These are phyloP conservation scores for Cephalopachus bancanus DNA, from an alignment of 2,797 vertebrate species.

Conservation along the genomic window DNA sequence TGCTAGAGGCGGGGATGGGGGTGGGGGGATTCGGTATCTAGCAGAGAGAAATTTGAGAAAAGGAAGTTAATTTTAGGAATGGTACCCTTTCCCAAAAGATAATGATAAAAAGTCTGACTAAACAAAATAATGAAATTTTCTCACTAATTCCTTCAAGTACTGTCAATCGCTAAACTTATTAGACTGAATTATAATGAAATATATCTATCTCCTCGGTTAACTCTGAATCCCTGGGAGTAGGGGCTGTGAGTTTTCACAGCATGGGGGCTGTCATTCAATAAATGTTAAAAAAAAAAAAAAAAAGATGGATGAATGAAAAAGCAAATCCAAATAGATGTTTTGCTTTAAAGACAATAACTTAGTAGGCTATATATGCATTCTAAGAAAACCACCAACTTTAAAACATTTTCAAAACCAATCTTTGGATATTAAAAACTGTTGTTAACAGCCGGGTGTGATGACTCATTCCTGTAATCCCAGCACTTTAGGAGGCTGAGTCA, in stretches of 20 bases:
- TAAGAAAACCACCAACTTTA: neutral
- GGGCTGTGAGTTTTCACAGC: neutral
- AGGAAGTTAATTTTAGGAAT: slow-evolving; percentile 16
- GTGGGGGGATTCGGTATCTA: neutral
- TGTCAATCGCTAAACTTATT: neutral
- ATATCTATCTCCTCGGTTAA: neutral
- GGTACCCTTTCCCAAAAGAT: neutral
- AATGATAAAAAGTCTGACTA: slow-evolving; percentile 5
- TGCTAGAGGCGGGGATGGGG: no score
- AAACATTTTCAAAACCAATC: slow-evolving; percentile 51
- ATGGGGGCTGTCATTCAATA: neutral
- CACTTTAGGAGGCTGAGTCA: no score
- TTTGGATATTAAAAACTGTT: neutral
- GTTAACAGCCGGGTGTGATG: no score
- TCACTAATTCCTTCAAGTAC: neutral
- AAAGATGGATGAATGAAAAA: neutral
- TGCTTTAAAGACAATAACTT: slow-evolving; percentile 28
- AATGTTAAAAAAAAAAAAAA: neutral
- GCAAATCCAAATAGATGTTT: neutral
- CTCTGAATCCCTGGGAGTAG: neutral
- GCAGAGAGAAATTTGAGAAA: neutral
- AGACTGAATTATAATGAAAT: neutral
- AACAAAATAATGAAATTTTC: slow-evolving; percentile 12
- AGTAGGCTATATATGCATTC: neutral
- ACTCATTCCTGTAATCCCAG: no score